Evolutionary conservation across 2,113 vertebrate species (phyloP), one percentile per base, ranked within the genome.

Genomic region (Cephalopterus ornatus): DNA sequence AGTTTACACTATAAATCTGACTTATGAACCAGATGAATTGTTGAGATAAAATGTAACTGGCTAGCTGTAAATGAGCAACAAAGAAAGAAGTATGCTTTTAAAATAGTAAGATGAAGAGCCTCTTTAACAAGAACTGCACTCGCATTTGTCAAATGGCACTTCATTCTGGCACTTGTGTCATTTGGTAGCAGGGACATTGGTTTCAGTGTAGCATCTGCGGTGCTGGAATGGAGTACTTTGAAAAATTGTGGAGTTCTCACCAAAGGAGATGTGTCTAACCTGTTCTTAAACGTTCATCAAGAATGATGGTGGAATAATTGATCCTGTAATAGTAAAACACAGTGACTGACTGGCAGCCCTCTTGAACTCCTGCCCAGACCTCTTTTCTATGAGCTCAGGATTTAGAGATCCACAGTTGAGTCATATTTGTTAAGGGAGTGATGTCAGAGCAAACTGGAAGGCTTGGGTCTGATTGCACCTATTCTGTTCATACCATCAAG

Each of bases 21-120:
- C 72, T 97, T 47, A 86, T 93, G 85, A 95, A 61, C 14, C 67
- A 88, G 95, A 97, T 92, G 87, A 92, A 87, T 83, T 73, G 78
- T 88, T 88, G 70, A 86, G 85, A 91, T 96, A 92, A 96, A 97
- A 88, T 32, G 24, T 80, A 93, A 84, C 46, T 50, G 33, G 78
- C 47, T 95, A 95, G 71, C 88, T 0, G 5, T 84, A 89, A 85
- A 94, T 84, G 91, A 88, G 52, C 94, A 94, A 77, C 37, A 32
- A 85, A 95, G 58, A 46, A 84, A 79, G 72, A 88, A 89, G 65
- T 33, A 32, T 41, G 37, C 47, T 84, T 85, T 96, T 95, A 70
- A 77, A 94, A 81, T 62, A 78, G 75, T n/a, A 72, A 93, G 95
- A 95, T 83, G 79, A 88, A 96, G 77, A 89, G 33, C 37, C 53